Base-by-base conservation (phyloP, 2,797 vertebrate species). In the Strix occidentalis region DNA sequence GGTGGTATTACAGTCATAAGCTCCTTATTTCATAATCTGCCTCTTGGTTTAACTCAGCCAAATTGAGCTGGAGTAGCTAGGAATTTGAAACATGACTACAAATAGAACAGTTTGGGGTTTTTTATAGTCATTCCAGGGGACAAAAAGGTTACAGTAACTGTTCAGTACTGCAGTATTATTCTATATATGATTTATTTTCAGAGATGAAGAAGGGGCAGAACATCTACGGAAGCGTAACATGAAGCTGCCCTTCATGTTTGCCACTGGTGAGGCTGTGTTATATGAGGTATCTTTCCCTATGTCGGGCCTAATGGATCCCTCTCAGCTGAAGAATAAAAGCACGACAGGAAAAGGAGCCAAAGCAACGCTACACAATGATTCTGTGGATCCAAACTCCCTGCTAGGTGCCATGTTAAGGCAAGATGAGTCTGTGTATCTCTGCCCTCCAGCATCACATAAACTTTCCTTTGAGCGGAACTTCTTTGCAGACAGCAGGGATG, bases 161-260 rank as follows among this genome's bases (percentile, higher is more conserved):
- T 92, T 92, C 33, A 76, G 46, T 76, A 28, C 35, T 88, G 61
- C 46, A 46, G 31, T 85, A 54, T 84, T 72, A 20, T 75, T 60
- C 31, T 79, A 35, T 60, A 10, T 92, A 9, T 95, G 66, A 29
- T 95, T 86, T 88, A 16, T 95, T 97, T 97, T 86, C 96, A 99
- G 98, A 85, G 98, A 98, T n/a, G 98, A 99, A 95, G 98, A 99
- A 97, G 98, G 98, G 66, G 90, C 91, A 71, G 98, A 98, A 25
- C 98, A 98, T 81, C 96, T 99, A 65, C 96, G 90, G 74, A 98
- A 99, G 66, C 98, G 98, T 80, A 98, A 91, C 86, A 84, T 95
- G 88, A 97, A 97, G 41, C 48, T 98, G 82, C 98, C 98, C 35
- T 99, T 99, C 89, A 97, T 97, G 97, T 98, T 98, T 72, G 94